Base-by-base conservation (phyloP, 1,140 invertebrate genomes). In the Drosophila carrolli region DNA sequence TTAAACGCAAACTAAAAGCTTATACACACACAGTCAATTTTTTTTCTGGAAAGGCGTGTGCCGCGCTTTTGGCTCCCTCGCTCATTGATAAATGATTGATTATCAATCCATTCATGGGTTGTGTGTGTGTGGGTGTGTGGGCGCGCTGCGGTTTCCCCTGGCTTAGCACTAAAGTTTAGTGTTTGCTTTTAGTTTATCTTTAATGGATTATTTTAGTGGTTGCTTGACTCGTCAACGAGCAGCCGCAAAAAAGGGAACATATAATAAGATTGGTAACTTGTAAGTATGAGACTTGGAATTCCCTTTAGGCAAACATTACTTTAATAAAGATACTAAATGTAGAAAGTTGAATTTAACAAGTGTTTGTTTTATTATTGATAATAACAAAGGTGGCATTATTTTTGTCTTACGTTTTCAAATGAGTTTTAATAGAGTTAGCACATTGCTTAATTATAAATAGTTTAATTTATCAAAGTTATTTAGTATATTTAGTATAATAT, bases 1-100 rank as follows among this genome's bases (percentile, higher is more conserved):
- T 89, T 89, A 89, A 89, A 85, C 84, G 80, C 84, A 89, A 89
- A 78, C 84, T 89, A 89, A 89, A 89, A 89, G 84, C 84, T 89
- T 66, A 41, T 50, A 67, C 56, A 75, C 79, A 71, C 68, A 62
- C 59, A 75, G 27, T 32, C 58, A 46, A 56, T 60, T 16, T 16
- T 54, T 54, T 54, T 54, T 5, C 16, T 71, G 44, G 53, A 13
- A 48, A 68, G 83, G 83, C 83, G 83, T 85, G 82, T 85, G 81
- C 61, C 76, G 61, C 75, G 82, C 82, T 76, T 79, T 53, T 32
- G 40, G 59, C 51, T 16, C 27, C 54, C 27, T 59, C 13, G 55
- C 54, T 76, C 73, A 88, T 88, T 88, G 84, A 89, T 89, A 89
- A 88, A 88, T 89, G 84, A 88, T 89, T 88, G 84, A 88, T 88